Evolutionary conservation across 2,113 vertebrate species (phyloP).

Genomic region (Cacatua alba): DNA sequence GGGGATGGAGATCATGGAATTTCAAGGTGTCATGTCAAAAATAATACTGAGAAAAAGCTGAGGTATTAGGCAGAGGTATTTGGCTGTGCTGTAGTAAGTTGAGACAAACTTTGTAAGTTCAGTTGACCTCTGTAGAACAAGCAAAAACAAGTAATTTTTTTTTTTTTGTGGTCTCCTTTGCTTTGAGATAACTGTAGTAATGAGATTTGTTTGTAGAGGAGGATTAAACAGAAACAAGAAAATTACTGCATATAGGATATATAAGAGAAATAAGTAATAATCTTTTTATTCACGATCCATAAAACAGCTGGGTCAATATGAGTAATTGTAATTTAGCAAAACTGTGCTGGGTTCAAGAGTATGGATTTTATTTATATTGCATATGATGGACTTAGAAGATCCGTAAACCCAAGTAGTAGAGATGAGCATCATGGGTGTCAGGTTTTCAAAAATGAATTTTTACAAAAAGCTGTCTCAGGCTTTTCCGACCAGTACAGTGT

Average conservation of each 20-base stretch:
- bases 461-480: neutral
- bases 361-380: neutral
- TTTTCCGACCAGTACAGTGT: neutral
- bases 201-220: neutral
- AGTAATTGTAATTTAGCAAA: neutral
- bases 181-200: neutral
- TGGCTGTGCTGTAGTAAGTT: neutral
- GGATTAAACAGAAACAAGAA: neutral
- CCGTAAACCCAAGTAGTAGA: neutral
- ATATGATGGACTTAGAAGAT: neutral
- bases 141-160: neutral
- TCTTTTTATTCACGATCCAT: neutral
- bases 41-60: neutral
- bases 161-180: neutral
- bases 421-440: neutral
- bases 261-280: neutral
- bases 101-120: neutral
- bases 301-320: neutral
- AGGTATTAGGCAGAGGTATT: neutral
- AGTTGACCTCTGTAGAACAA: neutral
- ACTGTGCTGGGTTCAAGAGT: neutral
- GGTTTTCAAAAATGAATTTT: neutral
- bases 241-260: neutral
- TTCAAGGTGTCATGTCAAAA: neutral
- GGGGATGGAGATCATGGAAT: fast-evolving